A percentile compares a stretch with the other conserved stretches of the same genome.
These are phyloP conservation scores for Neomorphus geoffroyi DNA, from an alignment of 2,797 vertebrate species.

Conservation along the genomic window DNA sequence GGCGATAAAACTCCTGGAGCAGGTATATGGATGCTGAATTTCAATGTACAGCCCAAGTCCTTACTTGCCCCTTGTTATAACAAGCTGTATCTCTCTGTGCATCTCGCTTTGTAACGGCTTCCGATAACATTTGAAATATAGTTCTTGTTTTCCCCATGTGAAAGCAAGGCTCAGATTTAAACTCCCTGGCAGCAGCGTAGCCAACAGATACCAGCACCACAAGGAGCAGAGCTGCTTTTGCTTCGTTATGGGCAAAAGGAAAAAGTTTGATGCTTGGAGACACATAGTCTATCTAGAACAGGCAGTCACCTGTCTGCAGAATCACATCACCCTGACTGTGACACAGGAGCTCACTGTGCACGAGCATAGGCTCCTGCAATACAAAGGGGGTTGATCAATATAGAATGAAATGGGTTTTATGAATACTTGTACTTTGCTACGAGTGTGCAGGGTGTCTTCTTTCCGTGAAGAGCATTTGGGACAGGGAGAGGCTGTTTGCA, in stretches of 20 bases:
- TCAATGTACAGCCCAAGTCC: neutral
- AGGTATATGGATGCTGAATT: neutral
- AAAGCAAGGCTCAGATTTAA: neutral
- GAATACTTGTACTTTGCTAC: rapidly evolving
- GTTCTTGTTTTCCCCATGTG: rapidly evolving
- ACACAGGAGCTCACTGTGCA: rapidly evolving
- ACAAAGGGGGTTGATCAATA: neutral
- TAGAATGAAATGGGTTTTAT: neutral
- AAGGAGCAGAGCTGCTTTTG: neutral
- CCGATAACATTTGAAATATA: neutral
- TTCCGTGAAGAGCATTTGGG: rapidly evolving
- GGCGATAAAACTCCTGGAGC: neutral
- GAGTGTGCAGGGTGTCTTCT: neutral
- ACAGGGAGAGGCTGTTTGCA: neutral
- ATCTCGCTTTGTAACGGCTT: neutral
- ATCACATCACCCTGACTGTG: neutral
- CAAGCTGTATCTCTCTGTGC: neutral
- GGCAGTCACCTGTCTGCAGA: neutral
- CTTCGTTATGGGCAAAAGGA: rapidly evolving
- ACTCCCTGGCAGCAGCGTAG: neutral
- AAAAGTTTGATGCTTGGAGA: neutral
- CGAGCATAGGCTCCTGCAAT: rapidly evolving
- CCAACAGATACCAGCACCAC: neutral
- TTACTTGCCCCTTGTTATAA: neutral
- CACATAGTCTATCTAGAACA: neutral